Evolutionary conservation across 2,113 vertebrate genomes (phyloP).

Genomic region (Zapornia atra): DNA sequence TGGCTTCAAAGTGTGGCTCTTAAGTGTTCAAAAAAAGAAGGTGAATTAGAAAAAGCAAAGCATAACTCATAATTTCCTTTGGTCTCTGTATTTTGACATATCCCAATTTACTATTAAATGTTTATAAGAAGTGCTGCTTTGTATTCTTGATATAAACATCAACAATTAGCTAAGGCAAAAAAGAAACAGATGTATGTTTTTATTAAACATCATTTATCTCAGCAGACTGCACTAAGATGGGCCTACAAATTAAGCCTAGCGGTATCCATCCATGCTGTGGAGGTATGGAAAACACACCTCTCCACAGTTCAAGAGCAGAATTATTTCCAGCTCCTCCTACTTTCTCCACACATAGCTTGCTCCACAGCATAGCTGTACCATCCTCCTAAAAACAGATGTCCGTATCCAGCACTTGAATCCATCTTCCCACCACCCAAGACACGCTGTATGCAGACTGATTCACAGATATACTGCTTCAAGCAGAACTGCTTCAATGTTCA

Average conservation of each 20-base stretch:
- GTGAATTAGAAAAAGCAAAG: not conserved
- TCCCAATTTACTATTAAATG: not conserved
- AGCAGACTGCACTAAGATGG: not conserved
- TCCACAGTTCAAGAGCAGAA: not conserved
- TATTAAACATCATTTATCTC: not conserved
- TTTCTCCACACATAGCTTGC: not conserved
- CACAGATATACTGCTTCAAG: not conserved
- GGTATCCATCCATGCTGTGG: not conserved
- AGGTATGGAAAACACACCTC: not conserved
- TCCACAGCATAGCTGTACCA: not conserved
- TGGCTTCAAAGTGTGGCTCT: not conserved
- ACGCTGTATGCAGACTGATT: not conserved
- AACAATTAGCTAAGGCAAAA: not conserved
- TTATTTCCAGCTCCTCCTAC: not conserved
- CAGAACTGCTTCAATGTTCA: not conserved
- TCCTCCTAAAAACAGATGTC: not conserved
- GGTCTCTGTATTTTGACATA: not conserved
- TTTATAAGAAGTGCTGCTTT: not conserved
- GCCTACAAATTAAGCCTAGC: not conserved
- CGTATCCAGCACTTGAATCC: not conserved
- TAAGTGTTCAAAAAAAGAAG: not conserved
- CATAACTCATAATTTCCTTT: not conserved
- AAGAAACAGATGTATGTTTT: not conserved
- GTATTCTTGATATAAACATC: not conserved
- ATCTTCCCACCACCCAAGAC: not conserved